phyloP scores from a whole-genome alignment of 2,888 invertebrate genomes.

The Andrena dorsata region DNA sequence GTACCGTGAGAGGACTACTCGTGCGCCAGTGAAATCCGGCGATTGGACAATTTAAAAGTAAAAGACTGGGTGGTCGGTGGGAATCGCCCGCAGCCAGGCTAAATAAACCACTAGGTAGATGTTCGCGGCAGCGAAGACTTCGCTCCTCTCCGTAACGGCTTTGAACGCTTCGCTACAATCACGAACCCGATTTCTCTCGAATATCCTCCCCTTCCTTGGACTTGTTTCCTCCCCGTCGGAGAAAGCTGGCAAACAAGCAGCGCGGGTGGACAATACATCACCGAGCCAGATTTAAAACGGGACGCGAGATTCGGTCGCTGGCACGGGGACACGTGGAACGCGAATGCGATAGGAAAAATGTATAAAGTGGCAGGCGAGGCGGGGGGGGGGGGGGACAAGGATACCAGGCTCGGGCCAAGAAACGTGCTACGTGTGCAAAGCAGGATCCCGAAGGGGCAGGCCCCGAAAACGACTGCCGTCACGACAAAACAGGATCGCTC shows the following conservation, averaged over 20 bases:
- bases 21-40: no score
- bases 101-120: no score
- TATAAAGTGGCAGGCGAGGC: constrained; percentile 59
- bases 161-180: neutral
- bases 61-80: no score
- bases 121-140: no score
- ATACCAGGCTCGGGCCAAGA: constrained; percentile 18
- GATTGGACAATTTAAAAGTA: no score
- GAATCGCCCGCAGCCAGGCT: no score
- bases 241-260: constrained; percentile 27
- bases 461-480: constrained; percentile 67
- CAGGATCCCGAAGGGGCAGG: constrained; percentile 61
- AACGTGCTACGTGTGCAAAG: constrained; percentile 74
- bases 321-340: constrained; percentile 62
- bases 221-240: neutral
- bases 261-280: constrained; percentile 66
- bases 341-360: constrained; percentile 74
- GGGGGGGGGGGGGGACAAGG: neutral
- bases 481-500: constrained; percentile 67
- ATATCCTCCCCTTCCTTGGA: constrained; percentile 9
- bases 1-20: no score
- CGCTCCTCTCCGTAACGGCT: no score
- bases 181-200: neutral
- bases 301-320: constrained; percentile 64
- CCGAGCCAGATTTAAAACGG: constrained; percentile 66